Evolutionary conservation across 2,888 invertebrate species (phyloP).

Genomic region (Luffia ferchaultella): DNA sequence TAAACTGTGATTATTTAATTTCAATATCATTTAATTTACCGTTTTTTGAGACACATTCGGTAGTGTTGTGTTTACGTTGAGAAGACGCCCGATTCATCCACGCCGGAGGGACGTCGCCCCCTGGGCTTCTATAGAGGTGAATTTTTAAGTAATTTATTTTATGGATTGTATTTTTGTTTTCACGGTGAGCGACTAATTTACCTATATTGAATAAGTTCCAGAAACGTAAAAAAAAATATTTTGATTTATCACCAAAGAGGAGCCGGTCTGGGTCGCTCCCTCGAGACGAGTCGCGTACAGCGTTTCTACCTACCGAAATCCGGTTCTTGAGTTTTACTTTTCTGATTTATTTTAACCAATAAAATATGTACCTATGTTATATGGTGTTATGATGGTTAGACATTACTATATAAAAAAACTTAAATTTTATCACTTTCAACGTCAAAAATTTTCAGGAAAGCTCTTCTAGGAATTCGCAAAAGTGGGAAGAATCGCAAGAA

Average conservation of each 20-base stretch:
- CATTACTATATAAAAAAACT: too few species aligned
- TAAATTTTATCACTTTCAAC: too few species aligned
- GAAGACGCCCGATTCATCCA: background rate
- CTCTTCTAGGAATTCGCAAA: too few species aligned
- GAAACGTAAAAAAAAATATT: background rate
- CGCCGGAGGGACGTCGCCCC: background rate
- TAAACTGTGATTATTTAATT: background rate
- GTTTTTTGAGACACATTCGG: background rate
- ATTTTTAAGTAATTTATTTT: background rate
- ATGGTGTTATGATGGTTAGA: too few species aligned
- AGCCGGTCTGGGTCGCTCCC: background rate
- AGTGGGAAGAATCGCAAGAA: too few species aligned
- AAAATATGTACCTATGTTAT: too few species aligned
- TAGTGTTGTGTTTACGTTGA: background rate
- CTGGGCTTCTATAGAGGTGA: background rate
- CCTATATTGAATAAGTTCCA: background rate
- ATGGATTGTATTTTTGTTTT: background rate
- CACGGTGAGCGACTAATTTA: background rate
- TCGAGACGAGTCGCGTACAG: background rate
- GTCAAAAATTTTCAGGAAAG: too few species aligned
- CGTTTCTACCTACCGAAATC: background rate
- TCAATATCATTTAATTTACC: background rate
- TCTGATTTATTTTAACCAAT: background rate
- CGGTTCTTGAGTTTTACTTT: background rate
- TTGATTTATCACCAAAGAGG: background rate